phyloP scores from a whole-genome alignment of 2,797 vertebrate species.

The Esox lucius region DNA sequence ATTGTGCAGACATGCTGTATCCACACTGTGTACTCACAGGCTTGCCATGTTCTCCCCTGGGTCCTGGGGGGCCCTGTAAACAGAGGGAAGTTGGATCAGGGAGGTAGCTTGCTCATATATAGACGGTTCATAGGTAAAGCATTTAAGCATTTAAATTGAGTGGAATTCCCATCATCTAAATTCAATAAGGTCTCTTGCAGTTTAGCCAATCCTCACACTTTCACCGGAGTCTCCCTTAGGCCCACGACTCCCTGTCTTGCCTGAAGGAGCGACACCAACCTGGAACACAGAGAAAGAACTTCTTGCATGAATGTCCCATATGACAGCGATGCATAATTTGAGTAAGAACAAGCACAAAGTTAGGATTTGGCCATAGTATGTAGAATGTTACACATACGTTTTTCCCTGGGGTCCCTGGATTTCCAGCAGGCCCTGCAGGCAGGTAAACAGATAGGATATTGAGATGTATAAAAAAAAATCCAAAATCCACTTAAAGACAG shows the following conservation, averaged over 20 bases:
- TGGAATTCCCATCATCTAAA: not conserved
- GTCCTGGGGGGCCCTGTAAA: constrained; percentile 74
- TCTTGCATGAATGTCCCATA: not conserved
- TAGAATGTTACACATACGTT: constrained; percentile 34
- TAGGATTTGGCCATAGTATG: not conserved
- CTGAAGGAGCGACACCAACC: constrained; percentile 68
- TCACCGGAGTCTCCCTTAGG: constrained; percentile 75
- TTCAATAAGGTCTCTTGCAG: too few relatives aligned
- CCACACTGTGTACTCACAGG: constrained; percentile 69
- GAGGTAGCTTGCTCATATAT: not conserved
- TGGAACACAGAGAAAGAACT: constrained; percentile 35
- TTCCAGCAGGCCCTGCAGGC: constrained; percentile 76
- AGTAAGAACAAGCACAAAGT: not conserved
- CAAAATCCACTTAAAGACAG: not conserved
- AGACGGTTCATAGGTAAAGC: not conserved
- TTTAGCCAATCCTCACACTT: constrained; percentile 56
- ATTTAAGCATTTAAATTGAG: not conserved
- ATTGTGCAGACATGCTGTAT: not conserved
- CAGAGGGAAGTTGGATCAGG: constrained; percentile 6
- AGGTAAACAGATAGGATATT: not conserved
- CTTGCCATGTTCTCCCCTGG: constrained; percentile 69
- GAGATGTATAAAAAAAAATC: not conserved
- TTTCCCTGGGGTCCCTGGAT: constrained; percentile 56
- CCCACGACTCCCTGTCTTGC: constrained; percentile 62
- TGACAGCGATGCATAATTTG: not conserved